phyloP scores from a whole-genome alignment of 2,888 invertebrate genomes.

The Nephrotoma appendiculata region DNA sequence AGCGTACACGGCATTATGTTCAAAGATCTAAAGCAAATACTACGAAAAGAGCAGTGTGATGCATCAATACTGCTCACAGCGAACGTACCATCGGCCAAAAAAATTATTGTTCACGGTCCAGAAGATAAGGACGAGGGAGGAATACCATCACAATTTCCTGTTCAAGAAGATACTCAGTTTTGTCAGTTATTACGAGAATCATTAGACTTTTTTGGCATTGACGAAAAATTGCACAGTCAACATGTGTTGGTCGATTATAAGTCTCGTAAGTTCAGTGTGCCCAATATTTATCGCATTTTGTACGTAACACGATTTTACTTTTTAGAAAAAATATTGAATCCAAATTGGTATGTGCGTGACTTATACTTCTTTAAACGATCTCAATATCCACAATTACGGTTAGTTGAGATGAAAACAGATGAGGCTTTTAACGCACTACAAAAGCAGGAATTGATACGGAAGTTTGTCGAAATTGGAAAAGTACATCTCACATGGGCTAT shows the following conservation, averaged over 20 bases:
- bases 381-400: slow-evolving; percentile 90
- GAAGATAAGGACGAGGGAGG: slow-evolving; percentile 61
- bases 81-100: slow-evolving; percentile 98
- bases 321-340: slow-evolving; percentile 90
- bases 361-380: slow-evolving; percentile 91
- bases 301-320: background rate
- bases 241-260: slow-evolving; percentile 97
- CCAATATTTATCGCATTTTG: background rate
- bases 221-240: slow-evolving; percentile 73
- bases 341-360: slow-evolving; percentile 89
- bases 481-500: slow-evolving; percentile 84
- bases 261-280: slow-evolving; percentile 56
- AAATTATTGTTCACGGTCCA: slow-evolving; percentile 93
- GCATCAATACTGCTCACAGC: slow-evolving; percentile 94
- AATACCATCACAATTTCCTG: slow-evolving; percentile 96
- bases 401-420: slow-evolving; percentile 85
- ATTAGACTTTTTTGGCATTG: slow-evolving; percentile 92
- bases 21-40: slow-evolving; percentile 96
- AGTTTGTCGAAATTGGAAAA: slow-evolving; percentile 96
- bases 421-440: slow-evolving; percentile 83
- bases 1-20: slow-evolving; percentile 99
- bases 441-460: slow-evolving; percentile 77
- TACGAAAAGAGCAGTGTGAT: slow-evolving; percentile 98
- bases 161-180: slow-evolving; percentile 96
- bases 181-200: slow-evolving; percentile 89